phyloP scores from a whole-genome alignment of 2,113 vertebrate genomes.

The Tetraodon nigroviridis region DNA sequence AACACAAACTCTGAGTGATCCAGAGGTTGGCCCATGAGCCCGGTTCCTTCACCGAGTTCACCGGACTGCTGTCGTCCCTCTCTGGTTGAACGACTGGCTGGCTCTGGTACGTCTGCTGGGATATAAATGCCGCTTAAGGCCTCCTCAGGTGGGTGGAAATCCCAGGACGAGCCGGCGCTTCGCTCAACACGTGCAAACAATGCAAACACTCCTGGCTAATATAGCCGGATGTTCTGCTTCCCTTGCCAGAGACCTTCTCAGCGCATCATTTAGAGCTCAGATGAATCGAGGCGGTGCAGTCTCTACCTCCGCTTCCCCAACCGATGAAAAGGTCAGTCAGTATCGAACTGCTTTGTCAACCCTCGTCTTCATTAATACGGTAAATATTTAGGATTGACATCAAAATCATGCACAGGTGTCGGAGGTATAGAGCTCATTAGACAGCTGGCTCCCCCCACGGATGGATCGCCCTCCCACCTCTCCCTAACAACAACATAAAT shows the following conservation, averaged over 20 bases:
- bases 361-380: conserved; percentile 55
- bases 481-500: conserved; percentile 50
- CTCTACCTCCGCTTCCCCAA: conserved; percentile 18
- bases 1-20: too few relatives aligned
- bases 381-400: conserved; percentile 64
- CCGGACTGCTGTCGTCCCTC: conserved; percentile 2
- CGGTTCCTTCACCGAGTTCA: too few relatives aligned
- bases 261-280: too few relatives aligned
- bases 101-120: conserved; percentile 7
- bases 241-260: too few relatives aligned
- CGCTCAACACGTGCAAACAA: too few relatives aligned
- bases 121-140: conserved; percentile 7
- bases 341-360: conserved; percentile 70
- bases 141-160: not conserved
- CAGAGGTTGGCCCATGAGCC: too few relatives aligned
- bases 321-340: conserved; percentile 59
- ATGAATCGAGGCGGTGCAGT: too few relatives aligned
- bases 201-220: too few relatives aligned
- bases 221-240: too few relatives aligned
- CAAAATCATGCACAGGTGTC: conserved; percentile 49
- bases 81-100: conserved; percentile 20
- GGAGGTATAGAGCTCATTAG: conserved; percentile 52
- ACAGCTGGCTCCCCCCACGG: conserved; percentile 51
- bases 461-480: conserved; percentile 38
- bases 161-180: not conserved